Evolutionary conservation across 2,113 vertebrate genomes (phyloP).

Genomic region (Vidua macroura): DNA sequence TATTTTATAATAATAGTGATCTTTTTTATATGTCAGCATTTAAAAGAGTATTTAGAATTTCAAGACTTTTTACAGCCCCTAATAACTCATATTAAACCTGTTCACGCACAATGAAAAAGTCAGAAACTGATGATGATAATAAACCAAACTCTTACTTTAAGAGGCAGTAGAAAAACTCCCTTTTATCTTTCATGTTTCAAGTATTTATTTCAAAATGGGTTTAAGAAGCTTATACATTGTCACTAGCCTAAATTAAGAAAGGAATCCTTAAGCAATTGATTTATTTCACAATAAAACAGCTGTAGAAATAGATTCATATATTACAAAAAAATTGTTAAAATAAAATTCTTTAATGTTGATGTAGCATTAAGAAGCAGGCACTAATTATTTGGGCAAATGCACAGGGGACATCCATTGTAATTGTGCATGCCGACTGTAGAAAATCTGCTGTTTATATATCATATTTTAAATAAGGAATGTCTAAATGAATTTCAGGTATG

Average conservation of each 20-base stretch:
- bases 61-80: background rate
- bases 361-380: background rate
- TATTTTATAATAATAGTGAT: background rate
- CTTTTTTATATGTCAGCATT: background rate
- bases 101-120: background rate
- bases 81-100: background rate
- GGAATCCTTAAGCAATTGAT: background rate
- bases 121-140: background rate
- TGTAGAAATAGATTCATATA: background rate
- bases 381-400: background rate
- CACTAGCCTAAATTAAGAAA: background rate
- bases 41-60: background rate
- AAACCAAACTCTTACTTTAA: background rate
- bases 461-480: background rate
- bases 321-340: background rate
- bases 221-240: background rate
- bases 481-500: background rate
- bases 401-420: background rate
- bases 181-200: background rate
- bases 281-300: background rate
- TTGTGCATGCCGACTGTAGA: rapidly evolving
- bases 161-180: background rate
- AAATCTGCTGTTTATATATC: background rate
- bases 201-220: background rate
- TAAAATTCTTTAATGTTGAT: background rate